Base-by-base conservation (phyloP, 64 coral and sea anemone species). In the Montipora cactus region DNA sequence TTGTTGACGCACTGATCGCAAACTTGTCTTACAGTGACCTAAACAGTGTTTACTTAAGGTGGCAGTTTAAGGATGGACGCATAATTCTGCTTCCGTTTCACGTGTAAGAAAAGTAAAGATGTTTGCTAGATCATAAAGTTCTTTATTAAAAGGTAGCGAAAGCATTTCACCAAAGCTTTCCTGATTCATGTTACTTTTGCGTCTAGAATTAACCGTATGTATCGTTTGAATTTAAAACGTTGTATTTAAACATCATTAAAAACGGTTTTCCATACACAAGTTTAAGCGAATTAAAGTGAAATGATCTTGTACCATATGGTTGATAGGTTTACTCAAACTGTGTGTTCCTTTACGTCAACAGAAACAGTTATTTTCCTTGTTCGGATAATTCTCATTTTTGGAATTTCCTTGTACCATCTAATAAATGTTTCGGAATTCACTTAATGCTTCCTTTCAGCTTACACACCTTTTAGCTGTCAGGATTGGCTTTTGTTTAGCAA, bases 21-120 rank as follows among this genome's bases (percentile, higher is more conserved):
- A 86, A 86, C 66, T 72, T 86, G 44, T 72, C 44, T 44, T 71
- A 15, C 46, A 45, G 19, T 50, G 20, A 49, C 82, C 71, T 18
- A 86, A 49, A 18, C 64, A 86, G 0, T 86, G 82, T 86, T 86
- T 70, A 86, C 66, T 72, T 86, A 47, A 71, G 19, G 2, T 45
- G 66, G 44, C 15, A 86, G 82, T 71, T 86, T 72, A 21, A 4
- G 64, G 82, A 86, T 86, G 49, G 68, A 71, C 68, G 82, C 82
- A 86, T 86, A 86, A 71, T 70, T 86, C 50, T 23, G 47, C 48
- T 86, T 86, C 64, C 82, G 82, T 50, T 86, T 50, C 37, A 49
- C 5, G 2, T 44, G 20, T 44, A 86, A 45, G 82, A n/a, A 47
- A 67, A 19, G 82, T 50, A 72, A 71, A 86, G 47, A 20, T 86